These are phyloP conservation scores for Mimas tiliae DNA, from an alignment of 2,888 invertebrate genomes.

Conservation along the genomic window DNA sequence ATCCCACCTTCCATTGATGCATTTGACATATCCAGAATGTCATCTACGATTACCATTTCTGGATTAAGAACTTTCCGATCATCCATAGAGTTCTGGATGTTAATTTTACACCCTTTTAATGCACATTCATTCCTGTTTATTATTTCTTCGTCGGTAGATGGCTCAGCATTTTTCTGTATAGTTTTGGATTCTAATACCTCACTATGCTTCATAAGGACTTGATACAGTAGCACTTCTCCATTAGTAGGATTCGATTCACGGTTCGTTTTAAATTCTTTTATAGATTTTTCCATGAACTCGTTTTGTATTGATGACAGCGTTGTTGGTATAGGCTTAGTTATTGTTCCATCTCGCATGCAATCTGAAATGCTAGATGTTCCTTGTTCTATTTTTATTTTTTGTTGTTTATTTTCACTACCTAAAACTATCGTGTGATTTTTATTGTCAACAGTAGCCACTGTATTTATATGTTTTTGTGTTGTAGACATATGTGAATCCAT, in stretches of 20 bases:
- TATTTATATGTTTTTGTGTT: slow-evolving; percentile 21
- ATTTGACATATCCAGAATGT: slow-evolving; percentile 60
- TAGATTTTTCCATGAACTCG: slow-evolving; percentile 29
- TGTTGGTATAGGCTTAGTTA: slow-evolving; percentile 33
- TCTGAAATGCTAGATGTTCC: background rate
- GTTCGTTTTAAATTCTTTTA: background rate
- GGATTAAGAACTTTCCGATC: slow-evolving; percentile 27
- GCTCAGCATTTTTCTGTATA: slow-evolving; percentile 26
- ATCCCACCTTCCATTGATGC: slow-evolving; percentile 37
- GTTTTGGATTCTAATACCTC: slow-evolving; percentile 17
- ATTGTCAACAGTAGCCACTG: background rate
- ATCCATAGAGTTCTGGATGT: slow-evolving; percentile 4
- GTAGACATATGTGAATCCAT: slow-evolving; percentile 22
- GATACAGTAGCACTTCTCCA: slow-evolving; percentile 47
- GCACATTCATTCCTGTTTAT: background rate
- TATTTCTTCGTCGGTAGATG: background rate
- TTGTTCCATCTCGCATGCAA: slow-evolving; percentile 23
- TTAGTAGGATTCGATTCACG: background rate
- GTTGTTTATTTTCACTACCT: background rate
- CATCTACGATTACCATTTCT: slow-evolving; percentile 50
- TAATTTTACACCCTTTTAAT: background rate
- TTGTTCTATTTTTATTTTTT: background rate
- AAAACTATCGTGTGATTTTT: background rate
- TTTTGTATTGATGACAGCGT: slow-evolving; percentile 33
- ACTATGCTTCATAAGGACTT: slow-evolving; percentile 38